phyloP scores from a whole-genome alignment of 2,113 vertebrate genomes.

The Malaclemys terrapin region DNA sequence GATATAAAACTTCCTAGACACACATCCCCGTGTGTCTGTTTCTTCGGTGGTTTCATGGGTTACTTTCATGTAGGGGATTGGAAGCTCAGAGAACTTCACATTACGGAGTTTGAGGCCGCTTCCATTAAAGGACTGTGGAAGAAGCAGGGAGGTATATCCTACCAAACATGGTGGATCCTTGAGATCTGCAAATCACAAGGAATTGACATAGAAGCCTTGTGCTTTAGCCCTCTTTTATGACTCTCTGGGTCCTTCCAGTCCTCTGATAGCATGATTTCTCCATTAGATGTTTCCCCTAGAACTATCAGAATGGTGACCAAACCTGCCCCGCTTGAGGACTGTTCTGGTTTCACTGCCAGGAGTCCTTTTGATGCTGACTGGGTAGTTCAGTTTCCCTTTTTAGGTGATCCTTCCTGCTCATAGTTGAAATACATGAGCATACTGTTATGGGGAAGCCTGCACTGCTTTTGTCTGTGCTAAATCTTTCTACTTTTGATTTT shows the following conservation, averaged over 20 bases:
- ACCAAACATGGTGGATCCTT: not conserved
- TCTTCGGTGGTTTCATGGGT: not conserved
- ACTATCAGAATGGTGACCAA: not conserved
- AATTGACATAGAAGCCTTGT: not conserved
- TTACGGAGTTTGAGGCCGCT: fast-evolving
- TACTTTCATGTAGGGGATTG: not conserved
- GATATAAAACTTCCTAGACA: not conserved
- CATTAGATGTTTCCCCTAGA: not conserved
- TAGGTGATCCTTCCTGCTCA: not conserved
- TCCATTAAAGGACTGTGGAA: not conserved
- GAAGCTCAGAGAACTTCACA: not conserved
- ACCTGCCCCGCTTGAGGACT: not conserved
- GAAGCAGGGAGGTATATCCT: not conserved
- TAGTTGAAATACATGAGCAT: not conserved
- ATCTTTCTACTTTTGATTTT: constrained; percentile 9
- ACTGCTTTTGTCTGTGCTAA: not conserved
- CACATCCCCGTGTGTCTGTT: not conserved
- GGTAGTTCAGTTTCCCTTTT: not conserved
- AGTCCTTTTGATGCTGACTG: fast-evolving
- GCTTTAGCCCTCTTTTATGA: not conserved
- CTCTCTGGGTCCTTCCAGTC: not conserved
- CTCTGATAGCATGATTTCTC: not conserved
- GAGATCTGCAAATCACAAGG: fast-evolving
- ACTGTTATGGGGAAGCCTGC: not conserved
- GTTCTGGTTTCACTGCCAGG: not conserved